Base-by-base conservation (phyloP, 2,888 invertebrate genomes). In the Agrotis exclamationis region DNA sequence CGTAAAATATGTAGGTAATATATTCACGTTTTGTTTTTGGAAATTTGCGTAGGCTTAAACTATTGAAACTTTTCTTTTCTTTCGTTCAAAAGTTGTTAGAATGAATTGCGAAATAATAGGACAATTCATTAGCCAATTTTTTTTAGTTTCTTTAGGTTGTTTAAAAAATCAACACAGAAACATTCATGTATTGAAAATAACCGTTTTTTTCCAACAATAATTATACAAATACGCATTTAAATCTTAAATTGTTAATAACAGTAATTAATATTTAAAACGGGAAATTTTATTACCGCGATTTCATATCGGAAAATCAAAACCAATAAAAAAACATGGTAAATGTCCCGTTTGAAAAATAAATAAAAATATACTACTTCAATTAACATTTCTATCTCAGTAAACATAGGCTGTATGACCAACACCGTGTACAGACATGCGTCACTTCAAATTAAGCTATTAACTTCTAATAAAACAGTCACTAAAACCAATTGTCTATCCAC, bases 381-480 rank as follows among this genome's bases (percentile, higher is more conserved):
- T 39, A 39, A 24, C 16, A 48, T 48, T 48, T 56, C 9, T 50
- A 20, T 45, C 28, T 14, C 70, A 56, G 6, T 56, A 45, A 76
- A 50, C 54, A 51, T 14, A 28, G 7, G 1, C 14, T 33, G 5
- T 1, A 57, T 56, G 39, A 48, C 50, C 13, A 47, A 56, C 39
- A 60, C 45, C 11, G 13, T 20, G 16, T 16, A 22, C 13, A 6
- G 50, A 64, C 63, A 62, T 56, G 47, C 24, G 57, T 81, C 77
- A 53, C 51, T 9, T 39, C 24, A 20, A 57, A 81, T 81, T 39
- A 78, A 81, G 53, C 45, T 39, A 81, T 81, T 57, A 53, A 51
- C 45, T 59, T 51, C 11, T 44, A 64, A 63, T 70, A 63, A 65
- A 67, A 56, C 14, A 28, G 9, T 7, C 13, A 80, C 18, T 22